These are phyloP conservation scores for Asobara japonica DNA, from an alignment of 1,140 invertebrate genomes.

Conservation along the genomic window DNA sequence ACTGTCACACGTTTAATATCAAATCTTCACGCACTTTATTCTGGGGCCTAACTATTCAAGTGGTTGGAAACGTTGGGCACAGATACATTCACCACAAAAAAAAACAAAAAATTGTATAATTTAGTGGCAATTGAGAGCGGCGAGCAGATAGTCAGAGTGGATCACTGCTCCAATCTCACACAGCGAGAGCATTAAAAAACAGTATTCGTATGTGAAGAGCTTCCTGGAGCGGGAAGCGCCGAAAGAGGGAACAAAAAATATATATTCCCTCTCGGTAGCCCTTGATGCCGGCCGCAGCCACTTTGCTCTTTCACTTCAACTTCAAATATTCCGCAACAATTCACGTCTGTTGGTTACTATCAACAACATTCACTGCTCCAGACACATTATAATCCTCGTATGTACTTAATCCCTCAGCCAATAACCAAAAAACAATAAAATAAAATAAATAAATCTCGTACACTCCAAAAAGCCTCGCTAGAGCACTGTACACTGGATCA, in stretches of 20 bases:
- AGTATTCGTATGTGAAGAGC: neutral
- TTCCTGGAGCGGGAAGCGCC: neutral
- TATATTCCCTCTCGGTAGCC: neutral
- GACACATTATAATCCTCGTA: conserved; percentile 15
- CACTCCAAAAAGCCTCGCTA: neutral
- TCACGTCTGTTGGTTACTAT: conserved; percentile 21
- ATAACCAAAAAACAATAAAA: conserved; percentile 9
- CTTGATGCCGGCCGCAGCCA: conserved; percentile 11
- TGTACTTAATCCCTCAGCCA: neutral
- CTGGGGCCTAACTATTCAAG: neutral
- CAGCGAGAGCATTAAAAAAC: neutral
- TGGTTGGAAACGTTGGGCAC: neutral
- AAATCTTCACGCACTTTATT: conserved; percentile 3
- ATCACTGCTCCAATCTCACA: conserved; percentile 4
- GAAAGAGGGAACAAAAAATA: neutral
- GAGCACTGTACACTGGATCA: neutral
- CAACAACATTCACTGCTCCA: conserved; percentile 14
- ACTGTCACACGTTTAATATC: conserved; percentile 34
- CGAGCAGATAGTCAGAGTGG: neutral
- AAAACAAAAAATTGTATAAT: conserved; percentile 1
- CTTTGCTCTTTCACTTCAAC: neutral
- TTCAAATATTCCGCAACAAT: neutral
- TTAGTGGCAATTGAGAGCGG: neutral
- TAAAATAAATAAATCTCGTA: neutral
- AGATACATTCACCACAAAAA: neutral